These are phyloP conservation scores for Semnopithecus entellus DNA, from an alignment of 2,113 vertebrate species.

Conservation along the genomic window DNA sequence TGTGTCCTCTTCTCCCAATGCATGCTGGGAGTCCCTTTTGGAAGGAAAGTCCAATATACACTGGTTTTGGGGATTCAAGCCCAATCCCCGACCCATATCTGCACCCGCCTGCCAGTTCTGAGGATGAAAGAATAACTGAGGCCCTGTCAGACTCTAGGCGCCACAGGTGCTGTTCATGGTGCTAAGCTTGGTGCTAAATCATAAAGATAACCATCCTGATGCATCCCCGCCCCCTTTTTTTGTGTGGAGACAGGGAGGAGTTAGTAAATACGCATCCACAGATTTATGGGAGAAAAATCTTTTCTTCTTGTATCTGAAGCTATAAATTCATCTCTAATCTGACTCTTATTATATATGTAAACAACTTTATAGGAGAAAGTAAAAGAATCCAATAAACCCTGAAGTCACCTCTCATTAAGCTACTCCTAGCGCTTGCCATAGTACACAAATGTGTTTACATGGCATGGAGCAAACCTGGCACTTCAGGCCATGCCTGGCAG, in stretches of 20 bases:
- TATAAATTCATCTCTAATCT: neutral
- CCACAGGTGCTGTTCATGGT: neutral
- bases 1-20: neutral
- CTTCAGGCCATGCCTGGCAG: neutral
- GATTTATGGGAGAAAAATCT: neutral
- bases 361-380: neutral
- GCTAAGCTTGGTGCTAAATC: neutral
- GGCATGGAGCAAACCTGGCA: neutral
- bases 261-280: neutral
- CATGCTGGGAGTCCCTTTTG: neutral
- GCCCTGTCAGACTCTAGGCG: neutral
- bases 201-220: neutral
- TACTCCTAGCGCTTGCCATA: neutral
- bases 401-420: neutral
- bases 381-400: neutral
- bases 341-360: neutral
- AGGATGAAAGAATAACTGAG: neutral
- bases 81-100: neutral
- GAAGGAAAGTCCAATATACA: neutral
- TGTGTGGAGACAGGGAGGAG: neutral
- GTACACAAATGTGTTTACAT: neutral
- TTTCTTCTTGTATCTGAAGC: neutral
- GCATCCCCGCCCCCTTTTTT: neutral
- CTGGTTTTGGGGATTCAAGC: neutral
- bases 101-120: neutral